phyloP scores from a whole-genome alignment of 1,140 invertebrate species.

The Drosophila pachea region DNA sequence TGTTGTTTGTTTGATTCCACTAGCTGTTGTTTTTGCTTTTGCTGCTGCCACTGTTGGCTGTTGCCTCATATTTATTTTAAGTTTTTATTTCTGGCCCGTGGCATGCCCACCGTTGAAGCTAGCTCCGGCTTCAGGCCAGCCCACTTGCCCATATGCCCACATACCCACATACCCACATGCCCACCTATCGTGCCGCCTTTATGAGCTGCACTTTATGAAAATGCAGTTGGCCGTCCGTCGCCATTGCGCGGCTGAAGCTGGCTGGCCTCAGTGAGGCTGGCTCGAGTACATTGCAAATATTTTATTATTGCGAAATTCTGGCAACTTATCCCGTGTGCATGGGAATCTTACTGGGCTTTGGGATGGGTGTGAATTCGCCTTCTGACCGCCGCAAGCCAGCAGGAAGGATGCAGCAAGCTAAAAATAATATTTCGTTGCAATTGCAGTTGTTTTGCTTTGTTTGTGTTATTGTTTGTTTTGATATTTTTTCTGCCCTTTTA shows the following conservation, averaged over 20 bases:
- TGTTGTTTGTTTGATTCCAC: constrained; percentile 64
- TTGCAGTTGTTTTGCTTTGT: constrained; percentile 45
- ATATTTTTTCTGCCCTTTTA: constrained; percentile 22
- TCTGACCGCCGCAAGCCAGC: constrained; percentile 54
- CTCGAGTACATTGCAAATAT: constrained; percentile 76
- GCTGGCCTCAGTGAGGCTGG: constrained; percentile 16
- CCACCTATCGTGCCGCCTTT: constrained; percentile 44
- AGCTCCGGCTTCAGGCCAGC: background rate
- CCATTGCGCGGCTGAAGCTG: background rate
- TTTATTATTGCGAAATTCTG: constrained; percentile 76
- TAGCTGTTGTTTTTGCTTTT: constrained; percentile 36
- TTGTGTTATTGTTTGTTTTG: constrained; percentile 37
- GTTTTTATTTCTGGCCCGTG: constrained; percentile 50
- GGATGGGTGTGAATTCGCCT: constrained; percentile 3
- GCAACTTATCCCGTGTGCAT: constrained; percentile 69
- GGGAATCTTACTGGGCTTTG: constrained; percentile 47
- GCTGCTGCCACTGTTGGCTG: constrained; percentile 34
- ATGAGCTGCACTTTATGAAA: constrained; percentile 77
- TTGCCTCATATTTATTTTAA: constrained; percentile 66
- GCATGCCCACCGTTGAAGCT: constrained; percentile 29
- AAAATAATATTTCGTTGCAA: constrained; percentile 74
- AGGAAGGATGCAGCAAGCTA: constrained; percentile 76
- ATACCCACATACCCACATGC: no score
- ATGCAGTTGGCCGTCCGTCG: constrained; percentile 54
- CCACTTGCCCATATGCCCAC: background rate